These are phyloP conservation scores for Gymnosoma rotundatum DNA, from an alignment of 2,888 invertebrate genomes.

Conservation along the genomic window DNA sequence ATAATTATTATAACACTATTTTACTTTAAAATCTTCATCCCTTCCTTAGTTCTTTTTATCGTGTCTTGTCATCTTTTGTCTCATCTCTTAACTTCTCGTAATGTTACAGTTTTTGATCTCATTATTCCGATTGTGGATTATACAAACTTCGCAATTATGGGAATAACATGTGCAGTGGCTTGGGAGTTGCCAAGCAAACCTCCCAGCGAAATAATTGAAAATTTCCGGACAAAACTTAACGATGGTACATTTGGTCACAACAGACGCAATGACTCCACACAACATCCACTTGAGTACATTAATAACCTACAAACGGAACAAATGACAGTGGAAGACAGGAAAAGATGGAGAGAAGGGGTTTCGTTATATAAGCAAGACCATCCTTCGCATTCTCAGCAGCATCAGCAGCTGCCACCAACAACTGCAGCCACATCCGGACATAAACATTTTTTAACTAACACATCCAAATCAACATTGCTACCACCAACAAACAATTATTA, in stretches of 20 bases:
- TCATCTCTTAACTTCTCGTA: slow-evolving; percentile 22
- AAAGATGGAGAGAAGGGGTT: slow-evolving; percentile 19
- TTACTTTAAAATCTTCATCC: no score
- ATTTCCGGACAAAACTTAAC: slow-evolving; percentile 77
- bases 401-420: slow-evolving; percentile 54
- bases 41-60: no score
- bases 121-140: slow-evolving; percentile 82
- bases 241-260: slow-evolving; percentile 77
- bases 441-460: slow-evolving; percentile 45
- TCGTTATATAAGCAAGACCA: neutral
- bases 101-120: slow-evolving; percentile 78
- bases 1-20: no score
- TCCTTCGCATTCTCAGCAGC: slow-evolving; percentile 1
- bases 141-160: slow-evolving; percentile 84
- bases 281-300: slow-evolving; percentile 65
- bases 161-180: slow-evolving; percentile 89
- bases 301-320: slow-evolving; percentile 56
- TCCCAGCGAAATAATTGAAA: slow-evolving; percentile 79
- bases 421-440: slow-evolving; percentile 58
- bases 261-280: slow-evolving; percentile 76
- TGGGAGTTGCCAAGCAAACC: slow-evolving; percentile 89
- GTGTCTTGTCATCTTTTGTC: no score
- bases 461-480: slow-evolving; percentile 14
- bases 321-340: neutral
- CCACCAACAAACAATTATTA: slow-evolving; percentile 38